Percentiles rank a stretch among this genome's conserved stretches.
phyloP scores from a whole-genome alignment of 1,140 invertebrate species.

The Amphibalanus amphitrite region DNA sequence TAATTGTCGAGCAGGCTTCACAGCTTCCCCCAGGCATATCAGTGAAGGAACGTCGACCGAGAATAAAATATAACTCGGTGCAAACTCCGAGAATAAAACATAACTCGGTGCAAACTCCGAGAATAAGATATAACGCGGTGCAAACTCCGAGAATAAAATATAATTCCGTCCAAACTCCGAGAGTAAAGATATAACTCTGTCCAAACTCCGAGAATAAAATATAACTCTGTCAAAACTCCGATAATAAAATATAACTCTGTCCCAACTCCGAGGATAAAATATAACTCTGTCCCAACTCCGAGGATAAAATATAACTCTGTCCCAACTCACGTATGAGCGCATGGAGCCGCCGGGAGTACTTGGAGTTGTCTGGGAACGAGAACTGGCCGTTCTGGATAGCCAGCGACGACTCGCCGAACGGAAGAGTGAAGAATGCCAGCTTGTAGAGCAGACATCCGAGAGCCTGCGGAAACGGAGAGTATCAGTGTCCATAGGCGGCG shows the following conservation, averaged over 20 bases:
- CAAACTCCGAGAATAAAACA: neutral
- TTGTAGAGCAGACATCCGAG: conserved; percentile 80
- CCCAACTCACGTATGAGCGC: conserved; percentile 34
- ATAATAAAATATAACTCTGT: no score
- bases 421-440: conserved; percentile 77
- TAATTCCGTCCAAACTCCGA: neutral
- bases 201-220: no score
- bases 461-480: conserved; percentile 42
- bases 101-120: neutral
- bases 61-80: neutral
- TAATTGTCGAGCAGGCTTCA: no score
- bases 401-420: conserved; percentile 82
- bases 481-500: no score
- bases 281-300: no score
- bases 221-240: no score
- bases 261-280: no score
- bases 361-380: conserved; percentile 63
- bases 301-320: conserved; percentile 15
- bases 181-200: neutral
- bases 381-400: conserved; percentile 86
- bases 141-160: no score
- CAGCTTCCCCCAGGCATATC: no score
- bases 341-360: conserved; percentile 39
- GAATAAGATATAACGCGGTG: no score
- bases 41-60: no score